phyloP scores from a whole-genome alignment of 2,888 invertebrate species.

The Stenichneumon culpator region DNA sequence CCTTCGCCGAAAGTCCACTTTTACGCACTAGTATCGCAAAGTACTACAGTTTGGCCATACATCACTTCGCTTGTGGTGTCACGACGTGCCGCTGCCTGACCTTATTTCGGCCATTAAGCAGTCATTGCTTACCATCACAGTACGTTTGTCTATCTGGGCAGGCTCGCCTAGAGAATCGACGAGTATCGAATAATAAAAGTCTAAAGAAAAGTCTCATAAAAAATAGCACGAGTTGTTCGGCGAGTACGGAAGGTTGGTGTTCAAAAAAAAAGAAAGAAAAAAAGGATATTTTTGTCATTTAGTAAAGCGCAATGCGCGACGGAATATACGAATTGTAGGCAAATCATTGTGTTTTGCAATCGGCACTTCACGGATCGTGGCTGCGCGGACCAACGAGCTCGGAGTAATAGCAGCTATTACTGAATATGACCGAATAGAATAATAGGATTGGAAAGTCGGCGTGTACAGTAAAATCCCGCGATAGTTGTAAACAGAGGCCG shows the following conservation, averaged over 20 bases:
- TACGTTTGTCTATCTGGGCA: too few species aligned
- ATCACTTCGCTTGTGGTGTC: too few species aligned
- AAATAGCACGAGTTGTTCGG: not conserved
- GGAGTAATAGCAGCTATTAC: not conserved
- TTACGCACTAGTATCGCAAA: too few species aligned
- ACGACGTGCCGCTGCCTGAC: too few species aligned
- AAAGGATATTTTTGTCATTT: too few species aligned
- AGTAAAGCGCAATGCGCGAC: not conserved
- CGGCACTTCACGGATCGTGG: not conserved
- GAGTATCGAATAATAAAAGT: not conserved
- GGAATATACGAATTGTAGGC: not conserved
- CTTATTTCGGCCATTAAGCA: too few species aligned
- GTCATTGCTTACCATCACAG: too few species aligned
- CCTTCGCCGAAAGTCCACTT: too few species aligned
- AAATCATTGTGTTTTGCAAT: not conserved
- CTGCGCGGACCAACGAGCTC: not conserved
- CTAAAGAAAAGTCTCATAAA: not conserved
- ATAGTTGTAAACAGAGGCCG: not conserved
- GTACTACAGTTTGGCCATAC: too few species aligned
- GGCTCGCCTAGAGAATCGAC: not conserved
- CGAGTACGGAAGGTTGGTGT: not conserved
- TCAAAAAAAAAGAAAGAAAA: not conserved
- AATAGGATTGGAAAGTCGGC: not conserved
- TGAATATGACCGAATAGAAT: conserved; percentile 2
- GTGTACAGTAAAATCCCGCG: not conserved